A percentile compares a stretch with the other conserved stretches of the same genome.
Conservation (phyloP, 1,140 invertebrate species). For the Sycophaga agraensis region DNA sequence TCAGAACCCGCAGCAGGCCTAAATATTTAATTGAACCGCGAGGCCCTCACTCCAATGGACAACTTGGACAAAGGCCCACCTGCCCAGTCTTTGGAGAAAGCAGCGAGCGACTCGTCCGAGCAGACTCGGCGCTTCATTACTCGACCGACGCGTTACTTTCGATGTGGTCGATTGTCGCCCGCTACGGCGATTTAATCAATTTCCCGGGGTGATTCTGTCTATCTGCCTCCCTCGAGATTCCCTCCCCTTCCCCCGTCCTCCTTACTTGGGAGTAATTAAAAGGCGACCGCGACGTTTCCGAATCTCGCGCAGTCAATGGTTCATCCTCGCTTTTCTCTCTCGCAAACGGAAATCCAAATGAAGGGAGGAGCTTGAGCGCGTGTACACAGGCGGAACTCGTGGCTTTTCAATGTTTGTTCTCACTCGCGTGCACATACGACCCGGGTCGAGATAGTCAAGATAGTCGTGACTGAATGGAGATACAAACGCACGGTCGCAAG, state of each 20-base stretch:
- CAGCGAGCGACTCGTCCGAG: too few species aligned
- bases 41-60: too few species aligned
- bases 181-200: constrained; percentile 9
- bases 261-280: constrained; percentile 7
- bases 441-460: too few species aligned
- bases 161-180: not conserved
- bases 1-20: too few species aligned
- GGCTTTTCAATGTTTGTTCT: constrained; percentile 35
- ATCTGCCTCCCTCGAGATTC: too few species aligned
- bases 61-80: too few species aligned
- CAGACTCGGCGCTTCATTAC: not conserved
- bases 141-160: constrained; percentile 3
- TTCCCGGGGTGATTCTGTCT: not conserved
- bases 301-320: constrained; percentile 37
- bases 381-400: constrained; percentile 4
- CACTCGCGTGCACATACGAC: too few species aligned
- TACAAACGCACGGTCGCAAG: too few species aligned
- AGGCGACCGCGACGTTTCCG: not conserved
- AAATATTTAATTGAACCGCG: too few species aligned
- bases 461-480: too few species aligned
- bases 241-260: not conserved
- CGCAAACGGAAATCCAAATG: constrained; percentile 53
- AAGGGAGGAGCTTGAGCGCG: constrained; percentile 41
- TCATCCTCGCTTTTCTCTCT: constrained; percentile 35
- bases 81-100: too few species aligned